Conservation (phyloP, 2,888 invertebrate species). For the Itoplectis maculator region DNA sequence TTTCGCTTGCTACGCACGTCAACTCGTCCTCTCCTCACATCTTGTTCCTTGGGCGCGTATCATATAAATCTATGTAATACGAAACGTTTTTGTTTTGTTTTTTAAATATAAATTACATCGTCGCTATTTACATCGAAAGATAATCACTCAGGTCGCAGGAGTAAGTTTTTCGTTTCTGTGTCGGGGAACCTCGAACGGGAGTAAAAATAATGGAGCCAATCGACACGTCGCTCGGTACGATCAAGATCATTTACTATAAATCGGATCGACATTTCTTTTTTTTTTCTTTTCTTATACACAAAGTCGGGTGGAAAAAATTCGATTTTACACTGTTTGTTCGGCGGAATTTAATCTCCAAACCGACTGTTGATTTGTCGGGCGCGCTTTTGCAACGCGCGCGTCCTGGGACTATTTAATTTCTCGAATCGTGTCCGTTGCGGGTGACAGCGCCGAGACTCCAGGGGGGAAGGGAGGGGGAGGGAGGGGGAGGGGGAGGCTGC, state of each 20-base stretch:
- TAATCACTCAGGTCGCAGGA: constrained; percentile 67
- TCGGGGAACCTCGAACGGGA: constrained; percentile 55
- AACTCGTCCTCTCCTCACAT: constrained; percentile 25
- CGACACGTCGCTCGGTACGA: background rate
- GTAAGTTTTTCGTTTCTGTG: constrained; percentile 56
- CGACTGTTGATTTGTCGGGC: constrained; percentile 26
- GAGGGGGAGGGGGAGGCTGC: too few relatives aligned
- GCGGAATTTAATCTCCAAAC: constrained; percentile 16
- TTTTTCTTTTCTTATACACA: background rate
- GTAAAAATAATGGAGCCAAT: constrained; percentile 25
- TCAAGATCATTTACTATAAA: too few relatives aligned
- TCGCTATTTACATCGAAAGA: constrained; percentile 79
- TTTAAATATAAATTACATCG: constrained; percentile 79
- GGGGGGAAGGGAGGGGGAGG: too few relatives aligned
- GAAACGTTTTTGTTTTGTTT: constrained; percentile 72
- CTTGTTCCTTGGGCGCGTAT: constrained; percentile 73
- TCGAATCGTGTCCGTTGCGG: constrained; percentile 44
- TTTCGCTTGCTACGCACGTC: constrained; percentile 45
- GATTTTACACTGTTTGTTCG: constrained; percentile 17
- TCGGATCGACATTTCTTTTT: background rate
- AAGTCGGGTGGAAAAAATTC: background rate
- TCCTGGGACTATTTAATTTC: constrained; percentile 51
- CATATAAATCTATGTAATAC: constrained; percentile 78
- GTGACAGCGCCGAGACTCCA: constrained; percentile 57
- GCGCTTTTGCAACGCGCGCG: constrained; percentile 9